These are phyloP conservation scores for Ophioderma brevispina DNA, from an alignment of 35 echinoderm and acorn worm genomes.

Conservation along the genomic window DNA sequence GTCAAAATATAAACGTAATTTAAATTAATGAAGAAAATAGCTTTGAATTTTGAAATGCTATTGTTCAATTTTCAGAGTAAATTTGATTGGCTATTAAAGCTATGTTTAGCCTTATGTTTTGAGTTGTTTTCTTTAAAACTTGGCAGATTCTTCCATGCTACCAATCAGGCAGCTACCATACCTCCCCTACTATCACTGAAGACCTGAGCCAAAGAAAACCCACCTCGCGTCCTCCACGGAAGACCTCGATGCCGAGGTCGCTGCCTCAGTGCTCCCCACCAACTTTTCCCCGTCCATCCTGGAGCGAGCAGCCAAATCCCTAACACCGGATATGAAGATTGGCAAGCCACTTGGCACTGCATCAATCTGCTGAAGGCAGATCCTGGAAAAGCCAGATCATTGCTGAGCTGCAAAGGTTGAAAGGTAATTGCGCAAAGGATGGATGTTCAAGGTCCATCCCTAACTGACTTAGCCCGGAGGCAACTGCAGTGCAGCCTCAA, in stretches of 20 bases:
- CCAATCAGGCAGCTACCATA: not conserved
- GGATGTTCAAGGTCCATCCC: slow-evolving; percentile 7
- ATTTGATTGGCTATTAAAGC: too few species aligned
- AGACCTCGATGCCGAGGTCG: not conserved
- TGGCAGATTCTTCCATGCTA: not conserved
- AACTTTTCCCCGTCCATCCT: slow-evolving; percentile 22
- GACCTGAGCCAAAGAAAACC: slow-evolving; percentile 36
- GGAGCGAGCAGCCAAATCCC: slow-evolving; percentile 27
- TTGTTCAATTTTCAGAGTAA: too few species aligned
- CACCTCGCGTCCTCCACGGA: slow-evolving; percentile 20
- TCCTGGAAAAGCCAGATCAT: slow-evolving; percentile 95
- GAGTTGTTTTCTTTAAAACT: too few species aligned
- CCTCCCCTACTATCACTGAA: not conserved
- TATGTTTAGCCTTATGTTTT: too few species aligned
- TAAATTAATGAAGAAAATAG: too few species aligned
- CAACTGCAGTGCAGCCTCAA: not conserved
- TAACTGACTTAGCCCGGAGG: not conserved
- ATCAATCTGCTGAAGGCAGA: slow-evolving; percentile 77
- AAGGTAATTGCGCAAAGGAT: slow-evolving; percentile 67
- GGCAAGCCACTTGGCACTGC: slow-evolving; percentile 41
- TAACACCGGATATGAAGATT: slow-evolving; percentile 5
- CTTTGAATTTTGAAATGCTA: too few species aligned
- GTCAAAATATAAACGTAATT: too few species aligned
- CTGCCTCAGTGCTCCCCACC: not conserved
- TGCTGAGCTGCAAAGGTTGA: slow-evolving; percentile 94